phyloP scores from a whole-genome alignment of 2,888 invertebrate genomes.

The Ennomos quercinarius region DNA sequence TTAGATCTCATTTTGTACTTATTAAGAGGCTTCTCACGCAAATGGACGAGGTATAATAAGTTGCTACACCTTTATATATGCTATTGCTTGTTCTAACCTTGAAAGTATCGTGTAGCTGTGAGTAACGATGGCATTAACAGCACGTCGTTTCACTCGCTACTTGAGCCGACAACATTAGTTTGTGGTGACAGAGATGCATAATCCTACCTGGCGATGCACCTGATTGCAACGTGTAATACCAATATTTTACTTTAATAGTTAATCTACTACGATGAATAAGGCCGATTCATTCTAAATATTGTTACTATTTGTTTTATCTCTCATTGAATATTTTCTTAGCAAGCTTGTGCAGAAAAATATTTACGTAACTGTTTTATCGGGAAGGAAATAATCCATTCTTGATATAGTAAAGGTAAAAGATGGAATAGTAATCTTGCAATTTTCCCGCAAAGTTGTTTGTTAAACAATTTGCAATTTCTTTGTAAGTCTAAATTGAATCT shows the following conservation, averaged over 20 bases:
- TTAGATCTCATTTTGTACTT: too few species aligned
- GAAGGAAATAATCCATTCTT: too few species aligned
- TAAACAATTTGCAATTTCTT: constrained; percentile 11
- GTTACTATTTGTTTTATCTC: too few species aligned
- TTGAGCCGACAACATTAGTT: constrained; percentile 41
- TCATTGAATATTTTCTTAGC: too few species aligned
- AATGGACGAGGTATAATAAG: too few species aligned
- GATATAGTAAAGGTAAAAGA: not conserved
- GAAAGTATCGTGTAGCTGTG: constrained; percentile 13
- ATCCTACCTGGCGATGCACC: constrained; percentile 12
- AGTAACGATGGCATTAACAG: constrained; percentile 7
- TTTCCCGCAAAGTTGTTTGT: constrained; percentile 3
- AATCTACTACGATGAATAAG: too few species aligned
- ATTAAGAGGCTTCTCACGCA: too few species aligned
- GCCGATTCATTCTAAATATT: not conserved
- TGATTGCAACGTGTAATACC: constrained; percentile 6
- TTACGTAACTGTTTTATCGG: too few species aligned
- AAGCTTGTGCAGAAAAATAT: too few species aligned
- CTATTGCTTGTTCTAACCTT: constrained; percentile 2
- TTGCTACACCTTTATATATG: not conserved
- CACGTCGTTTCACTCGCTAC: constrained; percentile 34
- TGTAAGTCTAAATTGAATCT: constrained; percentile 18
- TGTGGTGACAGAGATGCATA: constrained; percentile 43
- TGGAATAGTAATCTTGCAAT: not conserved
- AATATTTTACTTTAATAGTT: constrained; percentile 21